Percentiles rank a stretch among this genome's conserved stretches.
Conservation (phyloP, 2,888 invertebrate genomes). For the Aphodius granarius region DNA sequence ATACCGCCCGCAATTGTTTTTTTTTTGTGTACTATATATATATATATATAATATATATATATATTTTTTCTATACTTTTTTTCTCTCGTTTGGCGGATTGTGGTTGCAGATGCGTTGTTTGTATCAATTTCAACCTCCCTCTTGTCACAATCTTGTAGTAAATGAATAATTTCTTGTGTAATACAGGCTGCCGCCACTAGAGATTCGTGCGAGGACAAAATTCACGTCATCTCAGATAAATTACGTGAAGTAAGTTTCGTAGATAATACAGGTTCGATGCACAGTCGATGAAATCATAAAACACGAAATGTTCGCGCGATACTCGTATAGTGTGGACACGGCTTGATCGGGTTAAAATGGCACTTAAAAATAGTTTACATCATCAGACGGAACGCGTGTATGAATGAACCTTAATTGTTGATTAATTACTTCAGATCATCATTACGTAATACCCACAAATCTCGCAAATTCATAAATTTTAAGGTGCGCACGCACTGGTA, state of each 20-base stretch:
- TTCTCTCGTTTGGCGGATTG: neutral
- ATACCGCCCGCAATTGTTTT: conserved; percentile 5
- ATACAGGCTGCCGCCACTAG: conserved; percentile 71
- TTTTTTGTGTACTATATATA: neutral
- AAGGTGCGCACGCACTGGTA: neutral
- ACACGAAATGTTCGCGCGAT: neutral
- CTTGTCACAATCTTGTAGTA: conserved; percentile 36
- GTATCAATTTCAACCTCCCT: neutral
- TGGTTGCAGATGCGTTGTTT: neutral
- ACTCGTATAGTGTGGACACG: neutral
- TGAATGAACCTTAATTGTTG: neutral
- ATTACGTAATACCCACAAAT: neutral
- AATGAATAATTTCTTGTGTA: conserved; percentile 39
- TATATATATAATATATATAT: no score
- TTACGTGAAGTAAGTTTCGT: conserved; percentile 70
- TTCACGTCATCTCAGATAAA: conserved; percentile 72
- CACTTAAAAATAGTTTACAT: neutral
- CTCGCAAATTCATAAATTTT: neutral
- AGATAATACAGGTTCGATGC: neutral
- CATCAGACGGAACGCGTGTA: neutral
- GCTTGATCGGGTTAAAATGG: neutral
- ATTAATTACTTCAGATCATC: neutral
- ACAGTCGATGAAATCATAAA: no score
- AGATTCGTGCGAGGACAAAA: conserved; percentile 74
- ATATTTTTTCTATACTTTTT: no score